phyloP scores from a whole-genome alignment of 2,797 vertebrate species.

The Stomatorhinus walkeri region DNA sequence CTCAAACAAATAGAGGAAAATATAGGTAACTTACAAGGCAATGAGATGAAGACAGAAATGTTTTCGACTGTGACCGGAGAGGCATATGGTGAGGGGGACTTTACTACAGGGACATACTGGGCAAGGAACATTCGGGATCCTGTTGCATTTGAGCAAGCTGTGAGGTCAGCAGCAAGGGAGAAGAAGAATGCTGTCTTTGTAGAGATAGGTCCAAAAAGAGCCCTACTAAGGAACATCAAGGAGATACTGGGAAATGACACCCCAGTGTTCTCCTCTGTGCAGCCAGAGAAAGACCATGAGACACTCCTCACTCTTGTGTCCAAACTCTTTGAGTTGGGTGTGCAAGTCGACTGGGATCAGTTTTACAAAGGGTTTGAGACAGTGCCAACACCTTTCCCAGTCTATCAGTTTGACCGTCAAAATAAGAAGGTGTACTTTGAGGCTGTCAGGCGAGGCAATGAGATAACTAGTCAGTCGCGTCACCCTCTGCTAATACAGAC shows the following conservation, averaged over 20 bases:
- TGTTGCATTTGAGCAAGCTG: constrained; percentile 65
- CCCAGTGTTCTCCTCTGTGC: constrained; percentile 58
- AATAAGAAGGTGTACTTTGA: constrained; percentile 59
- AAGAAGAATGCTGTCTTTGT: constrained; percentile 66
- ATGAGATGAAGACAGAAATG: constrained; percentile 52
- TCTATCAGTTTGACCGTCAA: constrained; percentile 68
- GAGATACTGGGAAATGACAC: constrained; percentile 64
- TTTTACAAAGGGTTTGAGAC: constrained; percentile 62
- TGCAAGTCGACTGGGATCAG: constrained; percentile 56
- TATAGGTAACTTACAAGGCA: constrained; percentile 46
- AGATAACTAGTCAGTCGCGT: constrained; percentile 36
- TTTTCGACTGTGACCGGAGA: constrained; percentile 73
- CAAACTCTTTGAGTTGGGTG: constrained; percentile 60
- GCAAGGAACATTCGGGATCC: constrained; percentile 67
- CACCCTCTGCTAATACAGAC: constrained; percentile 50
- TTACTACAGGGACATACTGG: constrained; percentile 70
- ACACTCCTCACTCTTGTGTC: constrained; percentile 51
- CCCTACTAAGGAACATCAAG: constrained; percentile 64
- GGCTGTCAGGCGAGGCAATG: constrained; percentile 48
- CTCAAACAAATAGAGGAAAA: constrained; percentile 52
- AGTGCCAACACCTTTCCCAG: constrained; percentile 56
- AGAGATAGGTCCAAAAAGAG: constrained; percentile 70
- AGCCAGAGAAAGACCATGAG: constrained; percentile 58
- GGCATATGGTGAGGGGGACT: constrained; percentile 53
- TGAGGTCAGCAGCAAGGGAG: constrained; percentile 48